Evolutionary conservation across 2,888 invertebrate species (phyloP), one percentile per base, ranked within the genome.

Genomic region (Tenthredo amoena): DNA sequence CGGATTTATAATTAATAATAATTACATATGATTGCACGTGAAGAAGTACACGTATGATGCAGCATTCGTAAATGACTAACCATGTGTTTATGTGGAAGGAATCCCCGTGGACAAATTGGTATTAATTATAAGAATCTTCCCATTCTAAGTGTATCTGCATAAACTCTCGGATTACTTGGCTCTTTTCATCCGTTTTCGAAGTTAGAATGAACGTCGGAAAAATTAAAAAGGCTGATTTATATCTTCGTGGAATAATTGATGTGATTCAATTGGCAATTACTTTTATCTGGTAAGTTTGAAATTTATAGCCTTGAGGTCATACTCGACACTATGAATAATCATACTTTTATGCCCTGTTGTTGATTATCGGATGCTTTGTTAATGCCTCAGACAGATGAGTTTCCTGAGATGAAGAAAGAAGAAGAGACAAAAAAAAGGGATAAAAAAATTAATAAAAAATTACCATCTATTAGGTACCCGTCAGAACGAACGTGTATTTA

Each of bases 281-380:
- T 81, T 34, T 34, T 37, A 9, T 21, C 26, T 21, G 40, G 12
- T 26, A 47, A 21, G 37, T 37, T 12, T 12, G 15, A 40, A 37
- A 58, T 62, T 81, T 34, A 81, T 50, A 62, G 40, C 81, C 81
- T 62, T 15, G 62, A 62, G 77, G 55, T 77, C 77, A 31, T 9
- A 77, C 43, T 74, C 37, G n/a, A 74, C 21, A 74, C 21, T 10
- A n/a, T 77, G 55, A 50, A 55, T 50, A 31, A 77, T 50, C 77
- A 9, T 31, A 77, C 34, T 77, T 77, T 37, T 9, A 77, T 55
- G 12, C 58, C 21, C 5, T 21, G 81, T 50, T 77, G 21, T 58
- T 81, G 9, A 81, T 81, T 40, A 81, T 62, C n/a, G 1, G 31
- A 77, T 31, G 31, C 58, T 62, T 81, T 31, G 40, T 62, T 62